Base-by-base conservation (phyloP, 2,797 vertebrate genomes). In the Chelon labrosus region DNA sequence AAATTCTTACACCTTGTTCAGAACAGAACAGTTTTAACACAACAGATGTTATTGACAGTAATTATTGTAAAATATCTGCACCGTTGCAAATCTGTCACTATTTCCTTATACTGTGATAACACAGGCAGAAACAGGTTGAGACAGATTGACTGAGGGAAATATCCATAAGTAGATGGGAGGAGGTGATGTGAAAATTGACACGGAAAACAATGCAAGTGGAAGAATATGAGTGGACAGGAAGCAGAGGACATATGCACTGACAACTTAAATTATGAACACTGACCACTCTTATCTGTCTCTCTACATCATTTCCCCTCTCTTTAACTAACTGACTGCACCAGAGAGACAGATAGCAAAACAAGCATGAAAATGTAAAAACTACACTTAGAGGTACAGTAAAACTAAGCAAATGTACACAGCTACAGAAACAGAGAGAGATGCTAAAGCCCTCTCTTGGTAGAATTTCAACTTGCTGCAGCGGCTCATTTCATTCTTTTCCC, bases 181-280 rank as follows among this genome's bases (percentile, higher is more conserved):
- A 31, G 10, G 16, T 57, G 37, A 76, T 27, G 47, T 68, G 17
- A 69, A 73, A 68, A 72, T 68, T 50, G 9, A 58, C 52, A 41
- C 60, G 70, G 57, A 58, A 80, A 80, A 69, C 44, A 70, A 60
- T 19, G 70, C 37, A 78, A 74, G 79, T 75, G 75, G 65, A 77
- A 70, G 79, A 86, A 75, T 75, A 44, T 46, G 39, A 89, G 73
- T 38, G 49, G 72, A 79, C 70, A 83, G 72, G 60, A 52, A 89
- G 58, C 64, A 77, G 65, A 79, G 27, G 82, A 87, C 82, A 90
- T 85, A 78, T 85, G 86, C 53, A 82, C 71, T 84, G 85, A 73
- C 88, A 86, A 69, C 70, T 82, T 84, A 67, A 85, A 89, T 87
- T 89, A 90, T 79, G 68, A 89, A 87, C 73, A 84, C 70, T 75